A percentile compares a stretch with the other conserved stretches of the same genome.
Conservation (phyloP, 2,797 vertebrate species). For the Clarias laeviceps region DNA sequence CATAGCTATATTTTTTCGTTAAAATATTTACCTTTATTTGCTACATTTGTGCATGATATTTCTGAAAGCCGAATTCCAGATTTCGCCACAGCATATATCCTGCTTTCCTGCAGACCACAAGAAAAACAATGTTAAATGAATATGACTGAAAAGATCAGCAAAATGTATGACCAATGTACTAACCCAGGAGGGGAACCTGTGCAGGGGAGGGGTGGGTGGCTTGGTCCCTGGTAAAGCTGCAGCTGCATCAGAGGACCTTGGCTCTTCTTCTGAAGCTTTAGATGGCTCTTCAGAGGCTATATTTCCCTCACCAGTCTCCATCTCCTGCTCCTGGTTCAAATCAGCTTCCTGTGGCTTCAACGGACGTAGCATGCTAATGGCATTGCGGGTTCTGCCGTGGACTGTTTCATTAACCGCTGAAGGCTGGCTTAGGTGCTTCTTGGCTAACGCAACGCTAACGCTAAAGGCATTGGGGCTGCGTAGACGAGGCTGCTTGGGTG, state of each 20-base stretch:
- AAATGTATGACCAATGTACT: conserved; percentile 47
- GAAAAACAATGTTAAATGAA: conserved; percentile 1
- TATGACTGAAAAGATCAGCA: neutral
- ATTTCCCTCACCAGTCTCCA: conserved; percentile 77
- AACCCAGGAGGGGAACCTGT: conserved; percentile 98
- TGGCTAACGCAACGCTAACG: conserved; percentile 75
- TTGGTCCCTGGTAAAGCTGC: conserved; percentile 72
- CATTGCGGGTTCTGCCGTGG: conserved; percentile 87
- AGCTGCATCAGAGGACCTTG: conserved; percentile 61
- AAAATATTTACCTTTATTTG: conserved; percentile 82
- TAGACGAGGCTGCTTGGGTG: conserved; percentile 79
- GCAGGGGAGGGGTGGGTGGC: conserved; percentile 93
- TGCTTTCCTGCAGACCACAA: conserved; percentile 84
- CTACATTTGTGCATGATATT: conserved; percentile 79
- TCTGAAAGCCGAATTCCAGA: conserved; percentile 95
- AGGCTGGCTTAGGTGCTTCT: conserved; percentile 94
- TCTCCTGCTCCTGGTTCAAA: conserved; percentile 82
- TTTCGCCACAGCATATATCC: conserved; percentile 96
- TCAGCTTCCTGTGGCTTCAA: conserved; percentile 87
- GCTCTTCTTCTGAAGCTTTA: conserved; percentile 52
- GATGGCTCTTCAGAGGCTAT: conserved; percentile 59
- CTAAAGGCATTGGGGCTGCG: conserved; percentile 79
- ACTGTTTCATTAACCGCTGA: conserved; percentile 80
- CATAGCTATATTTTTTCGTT: neutral
- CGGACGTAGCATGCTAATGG: conserved; percentile 94